phyloP scores from a whole-genome alignment of 2,797 vertebrate species.

The Discoglossus pictus region DNA sequence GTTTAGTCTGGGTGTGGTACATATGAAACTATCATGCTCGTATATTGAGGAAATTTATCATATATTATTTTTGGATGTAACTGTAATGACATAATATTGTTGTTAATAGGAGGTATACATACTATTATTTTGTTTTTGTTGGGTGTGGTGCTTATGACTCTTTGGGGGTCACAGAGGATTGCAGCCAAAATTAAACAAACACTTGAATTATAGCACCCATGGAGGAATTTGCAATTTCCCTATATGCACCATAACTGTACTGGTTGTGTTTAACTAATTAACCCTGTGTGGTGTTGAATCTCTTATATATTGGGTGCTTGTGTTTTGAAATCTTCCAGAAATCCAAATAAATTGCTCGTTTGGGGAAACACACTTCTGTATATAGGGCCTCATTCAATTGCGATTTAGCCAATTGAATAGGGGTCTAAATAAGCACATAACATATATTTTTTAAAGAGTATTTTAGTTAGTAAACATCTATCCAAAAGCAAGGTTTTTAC shows the following conservation, averaged over 20 bases:
- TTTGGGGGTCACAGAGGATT: conserved; percentile 1
- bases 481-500: too few species aligned
- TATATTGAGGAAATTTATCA: conserved; percentile 29
- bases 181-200: conserved; percentile 5
- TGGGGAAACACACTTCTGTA: too few species aligned
- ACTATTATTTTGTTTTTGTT: conserved; percentile 24
- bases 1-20: conserved; percentile 37
- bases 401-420: too few species aligned
- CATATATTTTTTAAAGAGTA: too few species aligned
- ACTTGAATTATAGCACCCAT: conserved; percentile 11
- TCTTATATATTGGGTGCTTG: background rate
- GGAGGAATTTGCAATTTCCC: too few species aligned
- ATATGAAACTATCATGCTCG: conserved; percentile 3
- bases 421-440: too few species aligned
- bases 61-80: conserved; percentile 34
- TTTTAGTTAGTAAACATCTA: too few species aligned
- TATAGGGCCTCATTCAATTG: too few species aligned
- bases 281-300: background rate
- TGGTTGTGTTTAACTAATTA: background rate
- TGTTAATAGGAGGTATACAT: conserved; percentile 10
- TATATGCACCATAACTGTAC: conserved; percentile 4
- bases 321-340: too few species aligned
- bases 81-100: conserved; percentile 25
- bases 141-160: conserved; percentile 24
- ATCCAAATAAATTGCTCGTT: too few species aligned